A percentile compares a stretch with the other conserved stretches of the same genome.
Evolutionary conservation across 2,888 invertebrate species (phyloP).

Genomic region (Caenorhabditis sp.): DNA sequence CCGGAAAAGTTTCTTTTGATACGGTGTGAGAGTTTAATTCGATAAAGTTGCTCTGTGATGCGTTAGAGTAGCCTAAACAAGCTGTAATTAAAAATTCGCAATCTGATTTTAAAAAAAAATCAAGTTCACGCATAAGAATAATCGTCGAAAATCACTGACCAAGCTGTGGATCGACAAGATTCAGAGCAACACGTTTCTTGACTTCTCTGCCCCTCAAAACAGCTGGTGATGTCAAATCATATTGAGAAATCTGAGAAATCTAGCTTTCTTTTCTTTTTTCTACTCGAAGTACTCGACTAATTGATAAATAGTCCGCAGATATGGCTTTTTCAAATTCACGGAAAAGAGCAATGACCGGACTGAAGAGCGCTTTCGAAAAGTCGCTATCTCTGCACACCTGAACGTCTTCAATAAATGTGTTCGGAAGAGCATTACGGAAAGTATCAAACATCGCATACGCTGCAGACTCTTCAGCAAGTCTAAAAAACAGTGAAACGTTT

Average conservation of each 20-base stretch:
- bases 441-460: constrained; percentile 43
- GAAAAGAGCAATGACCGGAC: constrained; percentile 4
- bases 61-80: no score
- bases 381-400: not conserved
- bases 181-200: constrained; percentile 16
- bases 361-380: not conserved
- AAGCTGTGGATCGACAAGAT: not conserved
- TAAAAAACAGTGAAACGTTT: not conserved
- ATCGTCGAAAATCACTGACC: not conserved
- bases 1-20: no score
- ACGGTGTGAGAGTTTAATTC: no score
- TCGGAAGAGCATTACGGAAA: constrained; percentile 5
- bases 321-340: constrained; percentile 18
- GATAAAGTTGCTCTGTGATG: no score
- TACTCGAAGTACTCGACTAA: constrained; percentile 19
- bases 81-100: no score
- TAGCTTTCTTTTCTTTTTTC: no score
- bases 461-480: constrained; percentile 19
- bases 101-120: no score
- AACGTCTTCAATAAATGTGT: not conserved
- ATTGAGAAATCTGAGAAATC: constrained; percentile 46
- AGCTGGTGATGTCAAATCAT: constrained; percentile 20
- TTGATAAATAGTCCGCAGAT: constrained; percentile 1
- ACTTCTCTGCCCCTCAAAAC: constrained; percentile 18
- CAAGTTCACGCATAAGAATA: no score